Percentiles rank a stretch among this genome's conserved stretches.
These are phyloP conservation scores for Cygnus atratus DNA, from an alignment of 2,113 vertebrate genomes.

Conservation along the genomic window DNA sequence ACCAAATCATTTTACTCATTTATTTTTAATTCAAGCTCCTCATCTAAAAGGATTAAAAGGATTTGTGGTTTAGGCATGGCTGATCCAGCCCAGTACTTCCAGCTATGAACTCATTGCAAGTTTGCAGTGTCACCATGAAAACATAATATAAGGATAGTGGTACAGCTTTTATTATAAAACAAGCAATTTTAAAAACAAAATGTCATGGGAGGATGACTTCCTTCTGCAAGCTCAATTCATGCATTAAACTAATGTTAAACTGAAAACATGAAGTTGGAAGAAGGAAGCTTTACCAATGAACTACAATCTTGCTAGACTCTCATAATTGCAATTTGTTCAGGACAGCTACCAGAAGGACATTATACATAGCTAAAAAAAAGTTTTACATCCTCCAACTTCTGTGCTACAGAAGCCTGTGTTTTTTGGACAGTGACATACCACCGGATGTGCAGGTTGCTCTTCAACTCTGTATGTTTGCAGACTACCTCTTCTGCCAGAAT, in stretches of 20 bases:
- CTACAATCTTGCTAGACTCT: not conserved
- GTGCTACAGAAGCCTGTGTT: not conserved
- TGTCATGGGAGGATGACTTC: not conserved
- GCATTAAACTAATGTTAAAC: not conserved
- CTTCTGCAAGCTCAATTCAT: not conserved
- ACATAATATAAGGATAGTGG: not conserved
- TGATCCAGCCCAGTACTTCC: not conserved
- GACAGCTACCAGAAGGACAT: not conserved
- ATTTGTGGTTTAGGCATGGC: not conserved
- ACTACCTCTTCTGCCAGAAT: slow-evolving; percentile 86
- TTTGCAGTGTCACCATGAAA: not conserved
- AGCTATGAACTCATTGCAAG: not conserved
- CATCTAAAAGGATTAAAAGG: not conserved
- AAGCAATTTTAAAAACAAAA: not conserved
- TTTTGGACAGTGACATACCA: slow-evolving; percentile 78
- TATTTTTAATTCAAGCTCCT: not conserved
- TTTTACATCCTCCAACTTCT: not conserved
- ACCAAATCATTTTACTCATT: not conserved
- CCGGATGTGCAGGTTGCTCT: slow-evolving; percentile 87
- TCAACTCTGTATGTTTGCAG: slow-evolving; percentile 80
- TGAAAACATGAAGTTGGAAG: not conserved
- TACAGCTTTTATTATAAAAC: not conserved
- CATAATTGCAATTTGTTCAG: not conserved
- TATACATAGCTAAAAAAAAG: not conserved
- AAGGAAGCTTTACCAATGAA: not conserved